Base-by-base conservation (phyloP, 2,888 invertebrate species). In the Xylota segnis region DNA sequence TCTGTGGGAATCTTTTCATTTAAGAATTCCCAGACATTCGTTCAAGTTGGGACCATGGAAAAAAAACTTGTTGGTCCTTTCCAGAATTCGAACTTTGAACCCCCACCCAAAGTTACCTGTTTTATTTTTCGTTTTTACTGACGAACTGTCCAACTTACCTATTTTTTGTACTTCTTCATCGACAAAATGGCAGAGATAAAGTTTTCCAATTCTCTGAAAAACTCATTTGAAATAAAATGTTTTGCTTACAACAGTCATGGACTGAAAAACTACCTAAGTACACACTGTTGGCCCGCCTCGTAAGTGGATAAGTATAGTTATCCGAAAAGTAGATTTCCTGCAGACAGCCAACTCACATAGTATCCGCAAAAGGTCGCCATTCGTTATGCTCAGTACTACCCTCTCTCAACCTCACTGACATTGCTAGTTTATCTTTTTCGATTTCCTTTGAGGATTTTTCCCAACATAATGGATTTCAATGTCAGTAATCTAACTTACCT, bases 361-460 rank as follows among this genome's bases (percentile, higher is more conserved):
- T 43, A 23, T 7, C n/a, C n/a, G n/a, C 14, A 45, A 40, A 43
- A 29, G 43, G 61, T 61, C 61, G 27, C 27, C 27, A 61, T 14
- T 61, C 61, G 27, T 61, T 43, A 61, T 14, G 61, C 43, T 61
- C 40, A 40, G n/a, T 14, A 14, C 43, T 43, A 29, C 4, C 61
- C 27, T 1, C 27, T 14, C 43, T 27, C 43, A 61, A 61, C 43
- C 43, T 27, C 27, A 23, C 23, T 27, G 14, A 43, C 23, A 52
- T 29, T 37, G 29, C 61, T 74, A 54, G 63, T 75, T 65, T 58
- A 75, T 66, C 66, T 58, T 37, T 72, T 75, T 75, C 65, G 54
- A 75, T 66, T 75, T 66, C 56, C 54, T 56, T 65, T 43, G 34
- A 65, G 54, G 7, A 66, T 37, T 63, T 29, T 37, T 18, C 56